A percentile compares a stretch with the other conserved stretches of the same genome.
phyloP scores from a whole-genome alignment of 1,140 invertebrate genomes.

The Leptopilina boulardi region DNA sequence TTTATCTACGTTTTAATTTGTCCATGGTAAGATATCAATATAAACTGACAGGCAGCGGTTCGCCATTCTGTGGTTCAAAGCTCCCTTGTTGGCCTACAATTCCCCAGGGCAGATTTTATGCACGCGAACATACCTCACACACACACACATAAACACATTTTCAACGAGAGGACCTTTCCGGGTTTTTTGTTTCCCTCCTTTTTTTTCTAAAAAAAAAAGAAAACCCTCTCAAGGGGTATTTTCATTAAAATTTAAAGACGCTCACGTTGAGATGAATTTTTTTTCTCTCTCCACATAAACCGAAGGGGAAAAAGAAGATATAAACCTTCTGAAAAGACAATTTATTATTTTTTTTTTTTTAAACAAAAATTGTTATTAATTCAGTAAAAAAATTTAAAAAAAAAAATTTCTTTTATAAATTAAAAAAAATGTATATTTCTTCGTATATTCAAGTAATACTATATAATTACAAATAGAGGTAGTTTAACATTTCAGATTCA shows the following conservation, averaged over 20 bases:
- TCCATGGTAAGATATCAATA: slow-evolving; percentile 14
- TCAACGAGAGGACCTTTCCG: slow-evolving; percentile 28
- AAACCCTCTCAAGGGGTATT: slow-evolving; percentile 8
- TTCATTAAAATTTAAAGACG: background rate
- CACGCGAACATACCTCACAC: slow-evolving; percentile 23
- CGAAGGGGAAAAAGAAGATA: no score
- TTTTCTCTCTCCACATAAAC: background rate
- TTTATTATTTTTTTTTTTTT: no score
- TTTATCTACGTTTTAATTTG: slow-evolving; percentile 9
- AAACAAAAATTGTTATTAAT: background rate
- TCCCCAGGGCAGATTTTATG: slow-evolving; percentile 23
- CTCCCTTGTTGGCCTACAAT: slow-evolving; percentile 29
- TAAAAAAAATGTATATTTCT: no score
- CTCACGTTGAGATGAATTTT: background rate
- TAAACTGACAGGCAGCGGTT: slow-evolving; percentile 36
- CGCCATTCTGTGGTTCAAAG: slow-evolving; percentile 26
- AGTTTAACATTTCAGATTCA: background rate
- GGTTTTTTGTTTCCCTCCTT: slow-evolving; percentile 19
- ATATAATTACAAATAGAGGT: background rate
- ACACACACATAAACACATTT: no score
- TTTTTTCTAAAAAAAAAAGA: no score
- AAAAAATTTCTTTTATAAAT: no score
- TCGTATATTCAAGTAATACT: background rate
- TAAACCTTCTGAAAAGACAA: no score
- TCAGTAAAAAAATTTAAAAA: background rate